Evolutionary conservation across 2,797 vertebrate species (phyloP).

Genomic region (Acanthiza pusilla): DNA sequence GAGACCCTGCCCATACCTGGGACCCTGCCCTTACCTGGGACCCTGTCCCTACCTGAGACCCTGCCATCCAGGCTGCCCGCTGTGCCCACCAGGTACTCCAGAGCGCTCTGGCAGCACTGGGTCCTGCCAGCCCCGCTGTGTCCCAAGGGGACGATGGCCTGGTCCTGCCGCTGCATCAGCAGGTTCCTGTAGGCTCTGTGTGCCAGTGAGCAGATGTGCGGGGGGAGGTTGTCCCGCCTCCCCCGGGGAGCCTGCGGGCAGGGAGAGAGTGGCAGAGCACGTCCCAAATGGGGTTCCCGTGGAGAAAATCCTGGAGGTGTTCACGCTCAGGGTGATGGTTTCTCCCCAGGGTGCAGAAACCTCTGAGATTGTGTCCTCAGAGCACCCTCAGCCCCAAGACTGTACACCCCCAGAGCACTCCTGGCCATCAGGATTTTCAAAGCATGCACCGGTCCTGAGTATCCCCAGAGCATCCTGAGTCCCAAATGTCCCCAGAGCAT

Average conservation of each 20-base stretch:
- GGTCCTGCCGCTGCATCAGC: slow-evolving; percentile 81
- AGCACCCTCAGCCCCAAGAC: neutral
- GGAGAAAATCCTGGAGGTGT: neutral
- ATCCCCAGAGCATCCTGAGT: accelerated
- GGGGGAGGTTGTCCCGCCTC: slow-evolving; percentile 63
- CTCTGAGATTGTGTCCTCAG: accelerated
- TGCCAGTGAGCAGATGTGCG: slow-evolving; percentile 79
- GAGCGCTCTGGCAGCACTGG: slow-evolving; percentile 76
- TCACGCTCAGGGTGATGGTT: accelerated
- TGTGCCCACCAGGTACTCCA: slow-evolving; percentile 79
- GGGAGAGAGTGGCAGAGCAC: neutral
- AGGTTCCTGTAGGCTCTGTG: slow-evolving; percentile 82
- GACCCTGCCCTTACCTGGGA: neutral
- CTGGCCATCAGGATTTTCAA: too few relatives aligned
- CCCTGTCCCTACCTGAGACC: neutral
- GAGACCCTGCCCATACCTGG: neutral
- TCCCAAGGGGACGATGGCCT: slow-evolving; percentile 85
- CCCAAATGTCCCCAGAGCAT: accelerated
- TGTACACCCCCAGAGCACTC: neutral
- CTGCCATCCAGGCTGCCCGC: slow-evolving; percentile 69
- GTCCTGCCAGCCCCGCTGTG: slow-evolving; percentile 87
- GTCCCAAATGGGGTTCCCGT: neutral
- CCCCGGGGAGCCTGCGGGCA: slow-evolving; percentile 34
- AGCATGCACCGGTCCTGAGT: too few relatives aligned
- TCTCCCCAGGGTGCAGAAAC: neutral